Base-by-base conservation (phyloP, 2,113 vertebrate genomes). In the Sylvia atricapilla region DNA sequence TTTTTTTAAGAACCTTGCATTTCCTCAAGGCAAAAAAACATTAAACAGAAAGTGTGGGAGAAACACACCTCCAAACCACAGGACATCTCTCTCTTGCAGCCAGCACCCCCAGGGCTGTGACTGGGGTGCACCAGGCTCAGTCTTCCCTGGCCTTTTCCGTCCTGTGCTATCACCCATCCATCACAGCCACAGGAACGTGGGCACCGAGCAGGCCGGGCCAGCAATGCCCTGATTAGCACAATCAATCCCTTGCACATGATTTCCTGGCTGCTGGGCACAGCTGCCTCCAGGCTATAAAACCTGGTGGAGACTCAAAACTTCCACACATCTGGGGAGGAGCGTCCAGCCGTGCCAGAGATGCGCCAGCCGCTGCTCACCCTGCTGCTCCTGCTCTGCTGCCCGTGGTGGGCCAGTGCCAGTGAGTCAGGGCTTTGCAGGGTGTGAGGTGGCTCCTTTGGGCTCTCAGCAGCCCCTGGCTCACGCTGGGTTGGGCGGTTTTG, bases 271-370 rank as follows among this genome's bases (percentile, higher is more conserved):
- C 37, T 31, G 62, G 62, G 35, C 27, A 49, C 46, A 25, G 53
- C 58, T 41, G n/a, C 21, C 21, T 27, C 33, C 44, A 4, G 53
- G 15, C 31, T 94, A 96, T 97, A 96, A 96, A 94, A 87, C 11
- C 25, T 27, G 15, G 2, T 13, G 56, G n/a, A 22, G 17, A 0
- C 46, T 55, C 76, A 28, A 53, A 15, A 3, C 6, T 12, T 30
- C 33, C 37, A 39, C 17, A 2, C 5, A 1, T 7, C 37, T 25
- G 9, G 15, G 35, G 21, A 47, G 47, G 25, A 59, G 41, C 0
- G 0, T 11, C 59, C 59, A 16, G 13, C 25, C 0, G 4, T 2
- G 33, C 44, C 63, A 35, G 63, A 82, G 85, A 97, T 96, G 96
- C 6, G 31, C 70, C 52, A 50, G 75, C 7, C 3, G 0, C 56